Percentiles rank a stretch among this genome's conserved stretches.
These are phyloP conservation scores for Torymus tubicola DNA, from an alignment of 2,888 invertebrate species.

Conservation along the genomic window DNA sequence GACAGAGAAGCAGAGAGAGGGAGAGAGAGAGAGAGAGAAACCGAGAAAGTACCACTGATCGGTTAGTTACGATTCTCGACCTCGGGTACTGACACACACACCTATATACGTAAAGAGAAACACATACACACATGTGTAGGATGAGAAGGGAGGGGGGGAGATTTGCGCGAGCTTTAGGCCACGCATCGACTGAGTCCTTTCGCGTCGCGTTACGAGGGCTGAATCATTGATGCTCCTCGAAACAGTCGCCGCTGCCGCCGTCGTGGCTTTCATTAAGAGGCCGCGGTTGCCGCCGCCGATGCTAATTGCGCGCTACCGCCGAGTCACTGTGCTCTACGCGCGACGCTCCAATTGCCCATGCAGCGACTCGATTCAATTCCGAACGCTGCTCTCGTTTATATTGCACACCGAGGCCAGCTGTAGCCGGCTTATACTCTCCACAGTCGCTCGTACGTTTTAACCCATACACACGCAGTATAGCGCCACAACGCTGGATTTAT, in stretches of 20 bases:
- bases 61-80: too few species aligned
- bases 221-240: slow-evolving; percentile 58
- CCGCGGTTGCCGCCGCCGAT: slow-evolving; percentile 51
- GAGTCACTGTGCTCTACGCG: slow-evolving; percentile 57
- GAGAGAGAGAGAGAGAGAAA: too few species aligned
- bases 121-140: too few species aligned
- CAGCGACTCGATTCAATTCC: slow-evolving; percentile 28
- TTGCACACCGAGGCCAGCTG: too few species aligned
- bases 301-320: slow-evolving; percentile 60
- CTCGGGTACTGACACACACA: neutral
- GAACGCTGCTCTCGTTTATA: slow-evolving; percentile 22
- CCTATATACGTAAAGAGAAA: neutral
- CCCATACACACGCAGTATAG: neutral
- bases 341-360: slow-evolving; percentile 45
- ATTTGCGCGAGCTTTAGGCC: slow-evolving; percentile 17
- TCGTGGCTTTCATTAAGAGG: slow-evolving; percentile 63
- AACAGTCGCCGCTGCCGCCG: neutral
- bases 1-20: too few species aligned
- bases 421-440: too few species aligned
- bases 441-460: too few species aligned
- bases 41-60: too few species aligned
- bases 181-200: slow-evolving; percentile 34
- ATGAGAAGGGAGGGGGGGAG: too few species aligned
- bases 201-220: slow-evolving; percentile 42
- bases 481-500: slow-evolving; percentile 6